phyloP scores from a whole-genome alignment of 2,888 invertebrate species.

The Pristionchus entomophagus region DNA sequence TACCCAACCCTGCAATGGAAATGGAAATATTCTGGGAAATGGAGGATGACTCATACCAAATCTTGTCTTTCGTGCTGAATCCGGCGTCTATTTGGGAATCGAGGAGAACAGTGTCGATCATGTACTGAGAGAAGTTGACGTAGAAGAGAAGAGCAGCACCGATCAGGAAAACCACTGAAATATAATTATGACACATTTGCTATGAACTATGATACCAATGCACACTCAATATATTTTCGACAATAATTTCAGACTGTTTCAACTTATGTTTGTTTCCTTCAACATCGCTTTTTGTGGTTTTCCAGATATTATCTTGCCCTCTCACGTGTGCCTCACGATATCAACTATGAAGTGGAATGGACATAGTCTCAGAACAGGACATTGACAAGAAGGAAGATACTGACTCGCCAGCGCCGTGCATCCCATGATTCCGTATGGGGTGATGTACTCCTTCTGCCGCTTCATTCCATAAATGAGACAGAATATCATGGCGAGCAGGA shows the following conservation, averaged over 20 bases:
- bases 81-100: conserved; percentile 40
- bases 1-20: conserved; percentile 36
- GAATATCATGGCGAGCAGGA: conserved; percentile 35
- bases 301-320: no score
- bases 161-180: conserved; percentile 44
- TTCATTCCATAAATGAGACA: conserved; percentile 38
- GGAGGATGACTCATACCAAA: not conserved
- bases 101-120: conserved; percentile 42
- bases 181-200: no score
- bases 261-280: no score
- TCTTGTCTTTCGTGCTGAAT: conserved; percentile 43
- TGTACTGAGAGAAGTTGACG: conserved; percentile 43
- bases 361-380: no score
- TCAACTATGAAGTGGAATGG: no score
- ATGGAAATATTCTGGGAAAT: not conserved
- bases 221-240: no score
- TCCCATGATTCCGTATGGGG: conserved; percentile 25
- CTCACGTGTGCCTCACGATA: no score
- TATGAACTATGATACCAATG: no score
- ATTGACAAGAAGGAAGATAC: no score
- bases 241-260: no score
- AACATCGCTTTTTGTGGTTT: no score
- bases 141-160: conserved; percentile 37
- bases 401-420: conserved; percentile 42
- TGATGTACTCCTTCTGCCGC: conserved; percentile 31